phyloP scores from a whole-genome alignment of 2,797 vertebrate genomes.

The Xenentodon cancila region DNA sequence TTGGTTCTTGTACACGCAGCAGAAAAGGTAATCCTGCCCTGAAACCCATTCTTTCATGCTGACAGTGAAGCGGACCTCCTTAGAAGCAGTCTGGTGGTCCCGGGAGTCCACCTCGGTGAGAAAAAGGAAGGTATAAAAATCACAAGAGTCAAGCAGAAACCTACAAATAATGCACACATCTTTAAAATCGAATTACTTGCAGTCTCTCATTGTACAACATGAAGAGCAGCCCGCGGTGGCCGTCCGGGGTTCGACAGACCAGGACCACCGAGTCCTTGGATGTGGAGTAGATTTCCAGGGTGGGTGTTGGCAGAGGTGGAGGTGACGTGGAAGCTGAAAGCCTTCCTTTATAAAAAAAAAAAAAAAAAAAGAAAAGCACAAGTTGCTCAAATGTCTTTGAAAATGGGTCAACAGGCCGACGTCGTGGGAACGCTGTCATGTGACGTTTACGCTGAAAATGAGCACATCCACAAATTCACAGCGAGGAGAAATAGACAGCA shows the following conservation, averaged over 20 bases:
- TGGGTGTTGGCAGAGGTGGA: conserved; percentile 37
- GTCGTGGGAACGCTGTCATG: no score
- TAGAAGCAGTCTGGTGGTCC: conserved; percentile 11
- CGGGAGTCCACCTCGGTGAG: conserved; percentile 55
- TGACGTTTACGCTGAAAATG: no score
- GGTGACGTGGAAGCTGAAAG: conserved; percentile 38
- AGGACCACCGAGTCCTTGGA: conserved; percentile 39
- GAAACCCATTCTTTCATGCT: background rate
- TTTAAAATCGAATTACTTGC: conserved; percentile 31
- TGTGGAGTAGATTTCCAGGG: conserved; percentile 35
- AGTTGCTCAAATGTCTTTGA: no score
- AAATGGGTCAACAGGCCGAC: no score
- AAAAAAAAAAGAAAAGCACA: no score
- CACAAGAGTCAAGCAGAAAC: background rate
- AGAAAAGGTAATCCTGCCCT: conserved; percentile 45
- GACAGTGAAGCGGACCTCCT: conserved; percentile 58
- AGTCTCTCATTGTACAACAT: conserved; percentile 37
- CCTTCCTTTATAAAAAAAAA: conserved; percentile 32
- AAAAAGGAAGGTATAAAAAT: background rate
- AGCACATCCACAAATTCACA: no score
- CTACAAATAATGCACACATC: background rate
- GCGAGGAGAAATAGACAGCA: no score
- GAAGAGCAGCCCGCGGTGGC: conserved; percentile 57
- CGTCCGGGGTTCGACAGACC: conserved; percentile 56
- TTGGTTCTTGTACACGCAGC: conserved; percentile 67